These are phyloP conservation scores for Coelopa pilipes DNA, from an alignment of 2,888 invertebrate species.

Conservation along the genomic window DNA sequence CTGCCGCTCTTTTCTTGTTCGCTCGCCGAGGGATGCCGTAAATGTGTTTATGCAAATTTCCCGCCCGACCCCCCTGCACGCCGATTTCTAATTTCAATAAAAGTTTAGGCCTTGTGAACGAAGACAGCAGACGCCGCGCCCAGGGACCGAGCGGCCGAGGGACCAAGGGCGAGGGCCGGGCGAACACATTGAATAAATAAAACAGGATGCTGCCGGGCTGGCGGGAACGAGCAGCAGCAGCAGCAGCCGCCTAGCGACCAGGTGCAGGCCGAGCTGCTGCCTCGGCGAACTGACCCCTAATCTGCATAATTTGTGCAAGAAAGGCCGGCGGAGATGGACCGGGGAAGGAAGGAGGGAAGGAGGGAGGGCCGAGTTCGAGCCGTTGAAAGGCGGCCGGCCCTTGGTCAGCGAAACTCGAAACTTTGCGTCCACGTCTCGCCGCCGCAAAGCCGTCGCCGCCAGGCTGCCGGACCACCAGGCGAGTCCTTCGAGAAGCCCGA, in stretches of 20 bases:
- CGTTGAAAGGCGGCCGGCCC: no score
- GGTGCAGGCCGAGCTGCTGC: slow-evolving; percentile 6
- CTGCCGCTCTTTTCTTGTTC: no score
- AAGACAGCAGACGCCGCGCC: no score
- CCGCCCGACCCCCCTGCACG: slow-evolving; percentile 38
- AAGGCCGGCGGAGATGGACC: not conserved
- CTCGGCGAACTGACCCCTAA: slow-evolving; percentile 57
- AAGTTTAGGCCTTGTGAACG: slow-evolving; percentile 31
- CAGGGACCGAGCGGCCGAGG: no score
- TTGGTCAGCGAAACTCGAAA: no score
- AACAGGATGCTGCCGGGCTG: slow-evolving; percentile 6
- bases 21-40: no score
- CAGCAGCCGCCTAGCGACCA: not conserved
- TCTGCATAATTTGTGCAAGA: slow-evolving; percentile 60
- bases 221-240: not conserved
- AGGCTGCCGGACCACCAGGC: not conserved
- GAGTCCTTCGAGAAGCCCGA: no score
- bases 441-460: not conserved
- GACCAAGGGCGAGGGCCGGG: slow-evolving; percentile 6
- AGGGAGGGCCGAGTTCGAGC: slow-evolving; percentile 6
- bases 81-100: slow-evolving; percentile 21
- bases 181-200: slow-evolving; percentile 30
- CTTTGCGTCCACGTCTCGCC: no score
- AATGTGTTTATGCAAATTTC: slow-evolving; percentile 49
- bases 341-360: not conserved